Base-by-base conservation (phyloP, 2,797 vertebrate genomes). In the Sebastes vulpes region DNA sequence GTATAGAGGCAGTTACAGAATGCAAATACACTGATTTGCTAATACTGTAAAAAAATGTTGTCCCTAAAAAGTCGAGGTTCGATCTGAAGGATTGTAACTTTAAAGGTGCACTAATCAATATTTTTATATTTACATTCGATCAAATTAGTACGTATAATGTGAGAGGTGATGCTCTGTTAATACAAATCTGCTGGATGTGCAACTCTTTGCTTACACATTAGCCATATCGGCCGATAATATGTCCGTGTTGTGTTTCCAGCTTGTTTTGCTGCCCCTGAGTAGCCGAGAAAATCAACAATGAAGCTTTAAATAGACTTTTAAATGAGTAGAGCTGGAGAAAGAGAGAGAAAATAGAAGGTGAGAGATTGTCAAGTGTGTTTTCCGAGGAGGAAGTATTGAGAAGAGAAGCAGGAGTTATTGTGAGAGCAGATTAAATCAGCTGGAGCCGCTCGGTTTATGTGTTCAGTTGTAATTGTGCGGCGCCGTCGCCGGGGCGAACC, bases 361-460 rank as follows among this genome's bases (percentile, higher is more conserved):
- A 10, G 57, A 42, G 54, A 53, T 48, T 46, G 26, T 57, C 2
- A 29, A 29, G 20, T 14, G 9, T 69, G 23, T 35, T 59, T 31
- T 73, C 23, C 18, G 31, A 5, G 23, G 4, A 23, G 35, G 54
- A 72, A 42, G 21, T 29, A 60, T 77, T 67, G 32, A 48, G 26
- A 3, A 38, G 46, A 20, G 38, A 54, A 23, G 35, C 26, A 28
- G 59, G 9, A 72, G 65, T 59, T 16, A 25, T 69, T 63, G 82
- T 63, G 78, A 81, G 69, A 75, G 78, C 65, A 72, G 71, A 86
- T 83, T 28, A 70, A 85, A 85, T 83, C 79, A 60, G 65, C 68
- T 61, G 74, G 77, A 87, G 81, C 28, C 6, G 67, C 65, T 50
- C 46, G 64, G 5, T 92, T 89, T 79, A 81, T 90, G 77, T 82